Percentiles rank a stretch among this genome's conserved stretches.
Conservation (phyloP, 2,888 invertebrate genomes). For the Terebella lapidaria region DNA sequence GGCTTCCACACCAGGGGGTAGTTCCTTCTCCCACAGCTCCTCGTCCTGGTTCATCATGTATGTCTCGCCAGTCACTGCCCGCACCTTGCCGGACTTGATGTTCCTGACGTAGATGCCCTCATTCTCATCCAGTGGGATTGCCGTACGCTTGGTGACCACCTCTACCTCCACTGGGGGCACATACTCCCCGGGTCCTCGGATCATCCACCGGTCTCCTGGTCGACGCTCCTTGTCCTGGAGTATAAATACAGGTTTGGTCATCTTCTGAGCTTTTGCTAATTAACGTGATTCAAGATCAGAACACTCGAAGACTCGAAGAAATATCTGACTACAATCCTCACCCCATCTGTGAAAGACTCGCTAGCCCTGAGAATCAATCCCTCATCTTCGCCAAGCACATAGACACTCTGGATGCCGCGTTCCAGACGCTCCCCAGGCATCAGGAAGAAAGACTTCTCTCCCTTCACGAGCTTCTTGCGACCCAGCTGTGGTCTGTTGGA, state of each 20-base stretch:
- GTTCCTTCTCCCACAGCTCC: constrained; percentile 51
- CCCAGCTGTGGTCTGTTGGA: constrained; percentile 53
- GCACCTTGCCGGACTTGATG: constrained; percentile 52
- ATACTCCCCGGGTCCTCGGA: constrained; percentile 56
- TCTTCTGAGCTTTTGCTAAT: neutral
- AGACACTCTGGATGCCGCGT: constrained; percentile 55
- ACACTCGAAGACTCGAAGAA: no score
- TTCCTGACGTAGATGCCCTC: constrained; percentile 58
- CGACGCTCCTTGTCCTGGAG: constrained; percentile 33
- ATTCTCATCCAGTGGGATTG: constrained; percentile 57
- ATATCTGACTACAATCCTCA: no score
- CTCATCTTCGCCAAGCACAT: constrained; percentile 56
- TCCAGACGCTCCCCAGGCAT: constrained; percentile 56
- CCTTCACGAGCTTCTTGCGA: constrained; percentile 55
- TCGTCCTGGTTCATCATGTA: constrained; percentile 57
- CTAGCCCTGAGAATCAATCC: constrained; percentile 54
- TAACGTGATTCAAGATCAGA: constrained; percentile 1
- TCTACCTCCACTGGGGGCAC: constrained; percentile 57
- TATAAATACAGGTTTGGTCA: neutral
- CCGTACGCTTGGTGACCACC: constrained; percentile 52
- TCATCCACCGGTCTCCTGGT: constrained; percentile 58
- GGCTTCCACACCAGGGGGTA: constrained; percentile 52
- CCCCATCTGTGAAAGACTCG: constrained; percentile 53
- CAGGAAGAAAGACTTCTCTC: constrained; percentile 57
- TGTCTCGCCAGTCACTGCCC: constrained; percentile 55